phyloP scores from a whole-genome alignment of 2,113 vertebrate species.

The Pan troglodytes region NHGRI_mPanTro3-v2.1_pri NC_072421.2:37609501-37610000 shows the following conservation, averaged over 20 bases:
- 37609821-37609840: background rate
- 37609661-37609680: background rate
- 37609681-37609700: slow-evolving; percentile 1
- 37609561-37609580: background rate
- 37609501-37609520: background rate
- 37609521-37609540: background rate
- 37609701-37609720: background rate
- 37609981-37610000: slow-evolving; percentile 13
- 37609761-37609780: slow-evolving; percentile 8
- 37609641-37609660: background rate
- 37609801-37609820: slow-evolving; percentile 22
- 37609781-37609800: slow-evolving; percentile 21
- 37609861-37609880: background rate
- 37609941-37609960: slow-evolving; percentile 6
- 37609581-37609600: slow-evolving; percentile 3
- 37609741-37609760: slow-evolving; percentile 10
- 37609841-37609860: background rate
- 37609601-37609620: background rate
- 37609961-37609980: background rate
- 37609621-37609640: slow-evolving; percentile 19
- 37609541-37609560: background rate
- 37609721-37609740: background rate
- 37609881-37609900: background rate
- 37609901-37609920: background rate
- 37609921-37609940: background rate